A percentile compares a stretch with the other conserved stretches of the same genome.
These are phyloP conservation scores for Galemys pyrenaicus DNA, from an alignment of 2,113 vertebrate species.

Conservation along the genomic window DNA sequence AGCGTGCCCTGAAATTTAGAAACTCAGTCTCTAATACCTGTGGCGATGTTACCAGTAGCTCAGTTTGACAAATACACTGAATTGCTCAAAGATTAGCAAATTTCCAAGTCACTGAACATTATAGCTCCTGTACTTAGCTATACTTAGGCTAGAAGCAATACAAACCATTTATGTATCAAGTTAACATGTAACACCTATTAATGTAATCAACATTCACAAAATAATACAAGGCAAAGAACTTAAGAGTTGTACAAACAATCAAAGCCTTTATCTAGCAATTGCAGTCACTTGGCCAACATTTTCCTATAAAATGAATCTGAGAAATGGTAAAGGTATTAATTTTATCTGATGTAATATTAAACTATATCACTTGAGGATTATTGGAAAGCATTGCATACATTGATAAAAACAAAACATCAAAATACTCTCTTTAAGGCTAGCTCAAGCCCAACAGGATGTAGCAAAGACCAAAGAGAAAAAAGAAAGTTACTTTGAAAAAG, in stretches of 20 bases:
- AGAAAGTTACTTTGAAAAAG: constrained; percentile 16
- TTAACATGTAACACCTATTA: not conserved
- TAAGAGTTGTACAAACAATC: not conserved
- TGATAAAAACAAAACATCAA: constrained; percentile 29
- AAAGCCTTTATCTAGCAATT: constrained; percentile 5
- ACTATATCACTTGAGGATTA: constrained; percentile 20
- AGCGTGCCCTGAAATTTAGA: constrained; percentile 31
- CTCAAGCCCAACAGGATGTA: not conserved
- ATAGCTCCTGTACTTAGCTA: not conserved
- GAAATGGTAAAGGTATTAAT: not conserved
- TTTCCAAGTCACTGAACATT: not conserved
- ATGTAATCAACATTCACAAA: not conserved
- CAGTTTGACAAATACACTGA: constrained; percentile 26
- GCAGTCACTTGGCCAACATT: not conserved
- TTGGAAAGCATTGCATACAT: not conserved
- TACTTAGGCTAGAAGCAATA: not conserved
- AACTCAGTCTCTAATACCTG: not conserved
- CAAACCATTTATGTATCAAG: not conserved
- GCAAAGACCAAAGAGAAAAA: too few species aligned
- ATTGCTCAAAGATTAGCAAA: not conserved
- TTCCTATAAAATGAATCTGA: constrained; percentile 41
- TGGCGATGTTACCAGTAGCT: not conserved
- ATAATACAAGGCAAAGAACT: not conserved
- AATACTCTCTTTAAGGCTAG: constrained; percentile 5
- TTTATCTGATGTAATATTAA: constrained; percentile 51